Percentiles rank a stretch among this genome's conserved stretches.
Conservation (phyloP, 2,888 invertebrate genomes). For the Acleris laterana region DNA sequence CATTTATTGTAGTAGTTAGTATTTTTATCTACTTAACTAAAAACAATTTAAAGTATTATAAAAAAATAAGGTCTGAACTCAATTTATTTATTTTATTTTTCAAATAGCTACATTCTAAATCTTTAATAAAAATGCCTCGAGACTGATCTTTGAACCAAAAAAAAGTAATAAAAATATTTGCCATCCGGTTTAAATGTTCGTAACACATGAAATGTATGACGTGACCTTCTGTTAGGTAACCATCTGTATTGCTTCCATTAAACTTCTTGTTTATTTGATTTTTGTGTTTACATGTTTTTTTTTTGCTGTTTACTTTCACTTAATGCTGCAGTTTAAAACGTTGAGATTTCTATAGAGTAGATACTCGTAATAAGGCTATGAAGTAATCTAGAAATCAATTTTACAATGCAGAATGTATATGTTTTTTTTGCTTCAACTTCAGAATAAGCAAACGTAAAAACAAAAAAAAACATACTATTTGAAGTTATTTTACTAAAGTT, state of each 20-base stretch:
- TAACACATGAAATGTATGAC: slow-evolving; percentile 9
- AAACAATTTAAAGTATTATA: too few relatives aligned
- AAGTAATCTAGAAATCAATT: neutral
- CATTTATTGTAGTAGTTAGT: too few relatives aligned
- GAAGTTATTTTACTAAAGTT: too few relatives aligned
- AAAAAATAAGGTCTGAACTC: too few relatives aligned
- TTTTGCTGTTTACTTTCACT: slow-evolving; percentile 34
- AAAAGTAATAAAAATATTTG: neutral
- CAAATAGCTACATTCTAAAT: too few relatives aligned
- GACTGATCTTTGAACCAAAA: neutral
- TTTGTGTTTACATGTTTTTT: slow-evolving; percentile 15
- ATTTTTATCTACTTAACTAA: too few relatives aligned
- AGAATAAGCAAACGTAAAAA: too few relatives aligned
- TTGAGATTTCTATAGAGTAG: slow-evolving; percentile 14
- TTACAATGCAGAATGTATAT: too few relatives aligned
- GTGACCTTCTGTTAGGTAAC: slow-evolving; percentile 21
- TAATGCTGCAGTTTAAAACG: slow-evolving; percentile 16
- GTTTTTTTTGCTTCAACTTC: too few relatives aligned
- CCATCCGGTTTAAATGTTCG: neutral
- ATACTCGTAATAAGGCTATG: neutral
- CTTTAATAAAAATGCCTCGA: too few relatives aligned
- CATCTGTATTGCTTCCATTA: slow-evolving; percentile 22
- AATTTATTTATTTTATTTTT: too few relatives aligned
- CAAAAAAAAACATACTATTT: too few relatives aligned
- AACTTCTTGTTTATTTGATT: slow-evolving; percentile 28